phyloP scores from a whole-genome alignment of 1,140 invertebrate genomes.

The Zaprionus inermis region DNA sequence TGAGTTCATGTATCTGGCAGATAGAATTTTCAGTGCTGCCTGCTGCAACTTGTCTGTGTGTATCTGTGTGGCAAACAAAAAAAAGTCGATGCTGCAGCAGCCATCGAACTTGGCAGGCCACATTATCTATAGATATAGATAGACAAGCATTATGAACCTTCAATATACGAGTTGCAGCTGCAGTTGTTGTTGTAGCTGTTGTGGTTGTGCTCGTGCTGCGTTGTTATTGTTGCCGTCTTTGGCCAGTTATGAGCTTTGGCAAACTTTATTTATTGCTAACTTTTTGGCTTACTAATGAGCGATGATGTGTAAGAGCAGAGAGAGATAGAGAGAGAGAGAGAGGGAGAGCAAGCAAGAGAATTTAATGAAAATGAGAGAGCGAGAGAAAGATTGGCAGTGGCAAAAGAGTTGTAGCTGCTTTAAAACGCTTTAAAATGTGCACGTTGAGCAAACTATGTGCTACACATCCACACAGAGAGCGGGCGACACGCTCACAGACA shows the following conservation, averaged over 20 bases:
- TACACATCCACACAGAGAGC: not conserved
- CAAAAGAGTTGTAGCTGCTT: constrained; percentile 1
- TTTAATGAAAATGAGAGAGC: not conserved
- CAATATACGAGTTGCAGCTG: constrained; percentile 12
- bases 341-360: not conserved
- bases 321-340: not conserved
- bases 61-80: constrained; percentile 6
- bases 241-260: constrained; percentile 32
- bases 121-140: constrained; percentile 31
- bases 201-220: not conserved
- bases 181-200: not conserved
- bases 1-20: constrained; percentile 17
- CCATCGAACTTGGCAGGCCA: constrained; percentile 45
- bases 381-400: too few species aligned
- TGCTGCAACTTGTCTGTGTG: too few species aligned
- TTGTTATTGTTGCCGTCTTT: constrained; percentile 7
- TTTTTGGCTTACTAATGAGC: constrained; percentile 54
- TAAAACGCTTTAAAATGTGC: constrained; percentile 3
- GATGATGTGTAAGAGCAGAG: constrained; percentile 38
- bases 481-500: not conserved
- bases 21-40: constrained; percentile 13
- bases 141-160: constrained; percentile 38
- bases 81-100: constrained; percentile 16
- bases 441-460: not conserved
- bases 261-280: constrained; percentile 53